A percentile compares a stretch with the other conserved stretches of the same genome.
Evolutionary conservation across 2,113 vertebrate genomes (phyloP).

Genomic region (Bombycilla garrulus): DNA sequence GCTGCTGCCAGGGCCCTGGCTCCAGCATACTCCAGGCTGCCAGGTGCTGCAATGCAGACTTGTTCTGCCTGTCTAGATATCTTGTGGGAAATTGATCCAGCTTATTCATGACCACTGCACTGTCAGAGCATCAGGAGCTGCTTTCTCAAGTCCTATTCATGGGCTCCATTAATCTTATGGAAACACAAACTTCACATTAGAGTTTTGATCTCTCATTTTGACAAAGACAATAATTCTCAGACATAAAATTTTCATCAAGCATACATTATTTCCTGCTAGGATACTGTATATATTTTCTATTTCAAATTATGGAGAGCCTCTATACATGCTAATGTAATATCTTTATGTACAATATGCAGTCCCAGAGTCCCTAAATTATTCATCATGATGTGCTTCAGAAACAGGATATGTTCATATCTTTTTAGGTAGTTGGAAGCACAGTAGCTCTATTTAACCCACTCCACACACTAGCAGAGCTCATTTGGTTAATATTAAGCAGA

Average conservation of each 20-base stretch:
- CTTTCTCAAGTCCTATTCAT: not conserved
- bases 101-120: not conserved
- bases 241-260: not conserved
- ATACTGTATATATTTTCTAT: not conserved
- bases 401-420: not conserved
- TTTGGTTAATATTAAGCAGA: not conserved
- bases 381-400: not conserved
- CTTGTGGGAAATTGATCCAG: not conserved
- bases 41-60: not conserved
- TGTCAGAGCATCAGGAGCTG: not conserved
- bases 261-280: not conserved
- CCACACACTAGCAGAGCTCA: not conserved
- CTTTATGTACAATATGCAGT: not conserved
- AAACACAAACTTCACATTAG: not conserved
- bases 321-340: not conserved
- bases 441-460: not conserved
- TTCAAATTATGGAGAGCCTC: not conserved
- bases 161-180: not conserved
- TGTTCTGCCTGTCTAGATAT: not conserved
- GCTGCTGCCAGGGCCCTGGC: not conserved
- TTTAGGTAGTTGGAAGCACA: not conserved
- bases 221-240: not conserved
- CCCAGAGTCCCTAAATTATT: slow-evolving; percentile 24
- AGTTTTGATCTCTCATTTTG: not conserved
- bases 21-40: not conserved